Evolutionary conservation across 2,888 invertebrate species (phyloP), one percentile per base, ranked within the genome.

Genomic region (Luffia ferchaultella): DNA sequence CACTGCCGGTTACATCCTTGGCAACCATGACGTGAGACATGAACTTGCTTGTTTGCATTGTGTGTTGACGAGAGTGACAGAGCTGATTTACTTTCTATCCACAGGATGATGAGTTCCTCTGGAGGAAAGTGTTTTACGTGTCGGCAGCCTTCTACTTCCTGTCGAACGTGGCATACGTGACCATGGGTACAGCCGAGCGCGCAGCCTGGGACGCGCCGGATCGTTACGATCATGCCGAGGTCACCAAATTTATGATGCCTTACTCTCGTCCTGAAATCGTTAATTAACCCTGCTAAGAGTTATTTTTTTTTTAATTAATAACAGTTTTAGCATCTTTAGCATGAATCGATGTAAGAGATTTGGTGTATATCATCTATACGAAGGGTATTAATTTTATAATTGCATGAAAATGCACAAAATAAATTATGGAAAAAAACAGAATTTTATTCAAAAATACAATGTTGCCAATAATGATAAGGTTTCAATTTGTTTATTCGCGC

Each of bases 91-190:
- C 45, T 17, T 30, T 30, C 42, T 53, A 79, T 79, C 41, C n/a
- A n/a, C 72, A 93, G 92, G 30, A 30, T 12, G 30, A 30, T 60
- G 83, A 84, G 46, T 57, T 65, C 17, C 87, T 90, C 56, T 94
- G 94, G 94, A 85, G 88, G 50, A 80, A 85, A 46, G 89, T 93
- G 1, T 94, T 93, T 74, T 89, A 90, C 60, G 77, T 92, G 18
- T 84, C 93, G 0, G 87, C 90, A 1, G 87, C 79, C 0, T 70
- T 92, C 17, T 92, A 92, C 60, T 72, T 91, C 17, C 59, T 88
- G 5, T 88, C 90, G 2, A 90, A 90, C 59, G 65, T 89, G 0
- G 68, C 90, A 20, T 94, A 90, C 63, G 67, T 91, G 0, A 61
- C 89, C 5, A 88, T 90, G 49, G 92, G 90, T 1, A 87, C 88